phyloP scores from a whole-genome alignment of 2,888 invertebrate genomes.

The Coremacera marginata region DNA sequence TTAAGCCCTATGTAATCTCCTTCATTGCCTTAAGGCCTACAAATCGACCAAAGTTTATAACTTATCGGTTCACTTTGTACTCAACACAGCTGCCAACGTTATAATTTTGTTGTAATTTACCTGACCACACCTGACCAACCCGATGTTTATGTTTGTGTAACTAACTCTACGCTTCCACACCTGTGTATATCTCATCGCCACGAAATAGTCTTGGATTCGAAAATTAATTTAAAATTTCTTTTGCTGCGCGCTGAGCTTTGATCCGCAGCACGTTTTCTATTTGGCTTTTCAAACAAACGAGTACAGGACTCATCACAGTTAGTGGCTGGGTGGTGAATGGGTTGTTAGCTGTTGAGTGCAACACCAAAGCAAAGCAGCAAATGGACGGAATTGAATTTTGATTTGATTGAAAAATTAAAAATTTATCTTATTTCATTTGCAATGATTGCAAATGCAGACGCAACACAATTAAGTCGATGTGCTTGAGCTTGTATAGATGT shows the following conservation, averaged over 20 bases:
- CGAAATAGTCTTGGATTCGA: background rate
- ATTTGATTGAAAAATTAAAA: constrained; percentile 58
- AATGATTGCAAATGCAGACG: constrained; percentile 40
- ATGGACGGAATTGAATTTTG: constrained; percentile 51
- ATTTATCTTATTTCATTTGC: constrained; percentile 52
- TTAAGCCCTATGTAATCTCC: too few relatives aligned
- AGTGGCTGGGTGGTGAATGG: constrained; percentile 6
- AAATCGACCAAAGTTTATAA: too few relatives aligned
- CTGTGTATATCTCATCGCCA: too few relatives aligned
- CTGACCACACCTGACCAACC: too few relatives aligned
- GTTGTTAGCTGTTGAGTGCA: background rate
- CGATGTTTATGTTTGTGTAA: too few relatives aligned
- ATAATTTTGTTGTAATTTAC: too few relatives aligned
- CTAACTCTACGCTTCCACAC: too few relatives aligned
- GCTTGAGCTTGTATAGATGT: background rate
- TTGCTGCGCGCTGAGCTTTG: constrained; percentile 9
- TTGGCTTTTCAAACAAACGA: constrained; percentile 12
- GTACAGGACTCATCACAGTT: background rate
- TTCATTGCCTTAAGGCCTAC: too few relatives aligned
- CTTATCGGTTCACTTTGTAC: too few relatives aligned
- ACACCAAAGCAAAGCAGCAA: constrained; percentile 37
- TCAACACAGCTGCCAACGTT: too few relatives aligned
- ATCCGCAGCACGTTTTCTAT: constrained; percentile 21
- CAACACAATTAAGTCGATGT: constrained; percentile 29
- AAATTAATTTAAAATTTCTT: constrained; percentile 26